Evolutionary conservation across 2,888 invertebrate species (phyloP), one percentile per base, ranked within the genome.

Genomic region (Cheilosia variabilis): DNA sequence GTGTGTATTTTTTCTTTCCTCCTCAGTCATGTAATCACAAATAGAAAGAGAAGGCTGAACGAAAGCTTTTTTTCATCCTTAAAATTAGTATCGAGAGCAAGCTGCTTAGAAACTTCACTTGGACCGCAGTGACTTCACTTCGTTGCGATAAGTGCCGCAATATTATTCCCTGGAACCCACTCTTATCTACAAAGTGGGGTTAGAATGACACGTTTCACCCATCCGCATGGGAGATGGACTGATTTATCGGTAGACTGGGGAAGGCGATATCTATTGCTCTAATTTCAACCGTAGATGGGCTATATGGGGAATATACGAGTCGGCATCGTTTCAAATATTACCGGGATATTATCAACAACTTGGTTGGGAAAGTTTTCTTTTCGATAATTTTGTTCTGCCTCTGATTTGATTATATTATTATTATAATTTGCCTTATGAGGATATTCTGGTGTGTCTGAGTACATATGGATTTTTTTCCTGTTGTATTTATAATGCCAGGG

Each of bases 341-440:
- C 68, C 60, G 60, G 60, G 53, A 60, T 66, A 58, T 50, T 66
- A 76, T 68, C 76, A 45, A 52, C 76, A 76, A 60, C 22, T 75
- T 60, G 43, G 43, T 53, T 7, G 76, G 52, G 53, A 68, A 76
- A 75, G 57, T 75, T 75, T 65, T 73, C 52, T 66, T 41, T 76
- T 76, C 58, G 68, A 76, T 66, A 58, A 37, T 53, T 43, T 76
- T 68, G 62, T 68, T 19, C 22, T 34, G 45, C n/a, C 47, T 45
- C 41, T 63, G 53, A 65, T 55, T 65, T 71, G 50, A 71, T 71
- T 60, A 71, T 50, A 71, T 71, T 71, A 60, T 71, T 71, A 71
- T 71, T 58, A 37, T 50, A 27, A 71, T 71, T 60, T 60, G 27
- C 17, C 17, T 71, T 60, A 47, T 57, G 55, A 34, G 55, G 31